A percentile compares a stretch with the other conserved stretches of the same genome.
Conservation (phyloP, 2,797 vertebrate genomes). For the Arremon aurantiirostris region DNA sequence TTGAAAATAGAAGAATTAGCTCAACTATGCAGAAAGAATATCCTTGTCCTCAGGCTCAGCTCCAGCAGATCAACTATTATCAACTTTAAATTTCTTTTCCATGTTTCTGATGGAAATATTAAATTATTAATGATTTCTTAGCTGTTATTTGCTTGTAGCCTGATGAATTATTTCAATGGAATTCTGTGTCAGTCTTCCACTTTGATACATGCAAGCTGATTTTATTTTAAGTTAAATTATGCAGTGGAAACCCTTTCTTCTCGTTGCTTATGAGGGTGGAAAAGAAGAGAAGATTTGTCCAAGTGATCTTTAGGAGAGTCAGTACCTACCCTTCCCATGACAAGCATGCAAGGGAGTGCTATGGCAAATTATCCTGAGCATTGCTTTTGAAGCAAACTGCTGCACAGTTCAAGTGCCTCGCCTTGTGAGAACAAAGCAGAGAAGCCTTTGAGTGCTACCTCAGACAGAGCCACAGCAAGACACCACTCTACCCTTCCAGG, state of each 20-base stretch:
- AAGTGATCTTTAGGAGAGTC: background rate
- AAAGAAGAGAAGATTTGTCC: background rate
- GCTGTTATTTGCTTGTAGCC: background rate
- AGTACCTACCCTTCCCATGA: background rate
- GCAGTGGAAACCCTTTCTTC: background rate
- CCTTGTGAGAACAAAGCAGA: background rate
- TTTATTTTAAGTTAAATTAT: background rate
- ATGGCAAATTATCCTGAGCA: background rate
- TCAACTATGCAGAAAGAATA: background rate
- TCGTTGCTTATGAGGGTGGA: background rate
- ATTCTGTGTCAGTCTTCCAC: background rate
- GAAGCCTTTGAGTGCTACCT: background rate
- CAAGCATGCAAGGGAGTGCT: background rate
- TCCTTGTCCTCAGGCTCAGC: background rate
- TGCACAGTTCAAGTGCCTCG: background rate
- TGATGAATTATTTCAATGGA: background rate
- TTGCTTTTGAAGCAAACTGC: background rate
- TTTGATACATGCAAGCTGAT: background rate
- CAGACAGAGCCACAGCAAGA: background rate
- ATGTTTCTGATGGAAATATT: background rate
- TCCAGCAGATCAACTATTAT: background rate
- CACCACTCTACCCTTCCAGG: background rate
- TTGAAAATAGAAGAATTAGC: background rate
- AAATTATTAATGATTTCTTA: background rate
- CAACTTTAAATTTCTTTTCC: background rate